Evolutionary conservation across 2,113 vertebrate species (phyloP).

Genomic region (Nyctereutes procyonoides): DNA sequence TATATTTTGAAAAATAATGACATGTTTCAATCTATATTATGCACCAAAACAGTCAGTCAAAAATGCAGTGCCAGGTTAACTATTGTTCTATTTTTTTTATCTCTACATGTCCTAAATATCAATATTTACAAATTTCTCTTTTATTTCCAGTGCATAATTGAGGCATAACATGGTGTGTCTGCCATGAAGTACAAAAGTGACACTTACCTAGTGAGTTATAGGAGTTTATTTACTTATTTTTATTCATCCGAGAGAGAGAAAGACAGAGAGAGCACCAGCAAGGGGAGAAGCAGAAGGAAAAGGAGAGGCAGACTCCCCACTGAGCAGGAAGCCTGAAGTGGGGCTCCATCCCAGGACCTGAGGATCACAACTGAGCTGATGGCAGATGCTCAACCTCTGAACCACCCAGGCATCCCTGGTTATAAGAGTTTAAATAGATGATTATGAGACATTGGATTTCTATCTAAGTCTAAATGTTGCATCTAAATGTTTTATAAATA

Average conservation of each 20-base stretch:
- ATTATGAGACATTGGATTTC: background rate
- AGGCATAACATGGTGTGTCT: background rate
- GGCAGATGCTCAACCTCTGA: too few relatives aligned
- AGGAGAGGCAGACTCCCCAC: too few relatives aligned
- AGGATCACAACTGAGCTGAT: too few relatives aligned
- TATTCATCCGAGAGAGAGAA: too few relatives aligned
- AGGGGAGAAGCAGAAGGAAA: too few relatives aligned
- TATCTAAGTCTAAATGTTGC: background rate
- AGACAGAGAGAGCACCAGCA: too few relatives aligned
- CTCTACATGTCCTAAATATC: background rate
- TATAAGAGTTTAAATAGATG: background rate
- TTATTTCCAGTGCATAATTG: background rate
- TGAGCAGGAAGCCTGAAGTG: too few relatives aligned
- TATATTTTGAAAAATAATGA: background rate
- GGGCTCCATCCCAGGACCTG: too few relatives aligned
- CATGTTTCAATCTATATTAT: background rate
- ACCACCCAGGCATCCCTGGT: too few relatives aligned
- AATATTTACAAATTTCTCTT: background rate
- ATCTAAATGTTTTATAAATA: background rate
- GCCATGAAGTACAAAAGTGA: background rate
- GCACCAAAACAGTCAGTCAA: background rate
- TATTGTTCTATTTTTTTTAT: background rate
- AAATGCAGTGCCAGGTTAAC: background rate
- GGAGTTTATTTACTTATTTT: background rate
- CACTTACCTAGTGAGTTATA: background rate